Evolutionary conservation across 30 jellyfish, hydroid and myxozoan species (phyloP), one percentile per base, ranked within the genome.

Genomic region (Hydractinia echinata): DNA sequence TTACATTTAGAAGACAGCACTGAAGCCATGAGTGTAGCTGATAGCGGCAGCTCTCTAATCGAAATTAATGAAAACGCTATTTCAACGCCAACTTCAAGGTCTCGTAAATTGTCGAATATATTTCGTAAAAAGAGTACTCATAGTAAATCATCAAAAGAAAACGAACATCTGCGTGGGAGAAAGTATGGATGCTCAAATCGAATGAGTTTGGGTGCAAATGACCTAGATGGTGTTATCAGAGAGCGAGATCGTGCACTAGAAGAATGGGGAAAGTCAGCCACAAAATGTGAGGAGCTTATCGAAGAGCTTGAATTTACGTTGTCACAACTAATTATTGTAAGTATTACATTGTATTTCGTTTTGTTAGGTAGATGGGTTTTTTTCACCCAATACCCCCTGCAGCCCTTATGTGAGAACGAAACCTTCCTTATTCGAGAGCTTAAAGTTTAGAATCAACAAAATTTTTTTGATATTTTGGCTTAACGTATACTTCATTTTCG

Each of bases 221-320:
- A 89, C 30, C 54, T 84, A 54, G 92, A 72, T 54, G 39, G 66
- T 51, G 54, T 85, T 4, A 66, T 62, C 20, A 51, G 51, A 39
- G 97, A 89, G 69, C 72, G 95, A 72, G 95, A 89, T 76, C 77
- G 92, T 15, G 97, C 91, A 7, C 73, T 89, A 58, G 97, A 89
- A 66, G 97, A 89, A 66, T 89, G 97, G 97, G 85, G 89, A 76
- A 83, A 77, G 71, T 83, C 92, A 19, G 85, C 95, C 51, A 77
- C 91, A 53, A 85, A 88, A 70, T 89, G 97, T 89, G 95, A 89
- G 83, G 88, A 80, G 16, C 71, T 89, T 78, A 85, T 89, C 16
- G 97, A 89, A 72, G 97, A 89, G 21, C 72, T 89, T 86, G 97
- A 89, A 52, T 10, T 76, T n/a, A 51, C 86, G 60, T 61, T 89